phyloP scores from a whole-genome alignment of 2,888 invertebrate species.

The Ectemnius cavifrons region DNA sequence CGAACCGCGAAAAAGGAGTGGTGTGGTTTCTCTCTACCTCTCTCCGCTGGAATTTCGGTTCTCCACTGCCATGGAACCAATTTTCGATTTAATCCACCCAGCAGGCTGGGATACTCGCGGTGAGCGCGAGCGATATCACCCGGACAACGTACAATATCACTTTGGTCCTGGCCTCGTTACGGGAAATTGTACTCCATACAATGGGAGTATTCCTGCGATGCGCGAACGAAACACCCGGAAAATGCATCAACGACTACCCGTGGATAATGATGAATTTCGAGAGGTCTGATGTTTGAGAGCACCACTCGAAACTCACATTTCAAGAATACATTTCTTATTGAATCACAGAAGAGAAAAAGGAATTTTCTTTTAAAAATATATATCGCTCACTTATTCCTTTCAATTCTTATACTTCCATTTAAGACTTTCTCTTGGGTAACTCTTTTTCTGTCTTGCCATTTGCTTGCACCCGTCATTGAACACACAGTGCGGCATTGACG shows the following conservation, averaged over 20 bases:
- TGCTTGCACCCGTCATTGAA: slow-evolving; percentile 25
- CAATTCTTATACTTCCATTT: background rate
- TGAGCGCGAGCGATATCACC: slow-evolving; percentile 31
- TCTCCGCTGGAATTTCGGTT: slow-evolving; percentile 35
- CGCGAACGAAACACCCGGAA: slow-evolving; percentile 19
- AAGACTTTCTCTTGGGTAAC: background rate
- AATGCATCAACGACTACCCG: slow-evolving; percentile 1
- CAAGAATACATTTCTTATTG: background rate
- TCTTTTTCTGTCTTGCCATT: slow-evolving; percentile 11
- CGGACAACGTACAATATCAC: slow-evolving; percentile 17
- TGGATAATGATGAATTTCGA: slow-evolving; percentile 37
- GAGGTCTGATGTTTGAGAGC: slow-evolving; percentile 16
- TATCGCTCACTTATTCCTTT: background rate
- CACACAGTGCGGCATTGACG: slow-evolving; percentile 55
- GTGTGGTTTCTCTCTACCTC: background rate
- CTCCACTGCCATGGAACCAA: slow-evolving; percentile 23
- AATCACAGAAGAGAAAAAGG: background rate
- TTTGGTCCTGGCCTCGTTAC: slow-evolving; percentile 47
- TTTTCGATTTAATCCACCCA: slow-evolving; percentile 52
- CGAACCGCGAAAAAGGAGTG: slow-evolving; percentile 47
- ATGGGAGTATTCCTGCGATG: slow-evolving; percentile 35
- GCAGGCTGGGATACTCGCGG: slow-evolving; percentile 9
- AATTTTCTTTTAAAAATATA: background rate
- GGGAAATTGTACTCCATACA: slow-evolving; percentile 41
- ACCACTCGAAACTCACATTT: background rate